Percentiles rank a stretch among this genome's conserved stretches.
phyloP scores from a whole-genome alignment of 2,888 invertebrate species.

The Spialia ferax region DNA sequence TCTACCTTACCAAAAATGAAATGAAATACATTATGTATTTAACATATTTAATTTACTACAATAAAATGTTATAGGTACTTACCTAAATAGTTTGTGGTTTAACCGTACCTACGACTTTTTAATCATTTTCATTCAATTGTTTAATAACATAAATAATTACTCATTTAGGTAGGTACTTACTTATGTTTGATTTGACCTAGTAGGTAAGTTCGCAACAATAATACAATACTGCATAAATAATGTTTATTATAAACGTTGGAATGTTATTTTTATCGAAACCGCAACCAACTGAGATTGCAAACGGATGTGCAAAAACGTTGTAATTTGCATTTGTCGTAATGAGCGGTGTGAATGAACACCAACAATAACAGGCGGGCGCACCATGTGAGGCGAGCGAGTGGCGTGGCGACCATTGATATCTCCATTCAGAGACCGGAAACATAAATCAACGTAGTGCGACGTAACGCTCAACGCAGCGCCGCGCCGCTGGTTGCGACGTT shows the following conservation, averaged over 20 bases:
- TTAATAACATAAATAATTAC: no score
- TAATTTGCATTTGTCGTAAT: constrained; percentile 61
- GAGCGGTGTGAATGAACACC: constrained; percentile 67
- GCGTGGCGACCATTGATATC: constrained; percentile 64
- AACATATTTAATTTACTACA: no score
- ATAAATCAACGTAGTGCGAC: constrained; percentile 70
- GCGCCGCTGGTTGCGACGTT: constrained; percentile 8
- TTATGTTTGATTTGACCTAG: no score
- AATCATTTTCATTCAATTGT: no score
- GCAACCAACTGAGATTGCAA: constrained; percentile 35
- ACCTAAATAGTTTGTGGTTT: neutral
- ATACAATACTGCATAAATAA: no score
- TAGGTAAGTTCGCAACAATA: no score
- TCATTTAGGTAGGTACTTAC: no score
- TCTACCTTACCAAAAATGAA: no score
- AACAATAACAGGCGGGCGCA: constrained; percentile 59
- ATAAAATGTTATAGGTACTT: no score
- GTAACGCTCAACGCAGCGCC: constrained; percentile 51
- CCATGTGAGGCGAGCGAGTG: constrained; percentile 62
- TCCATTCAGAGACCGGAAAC: constrained; percentile 79
- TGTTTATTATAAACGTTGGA: constrained; percentile 17
- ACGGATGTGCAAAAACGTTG: constrained; percentile 50
- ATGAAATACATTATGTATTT: no score
- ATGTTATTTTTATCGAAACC: constrained; percentile 29
- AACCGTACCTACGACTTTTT: neutral